phyloP scores from a whole-genome alignment of 2,797 vertebrate genomes.

The Monodelphis domestica region DNA sequence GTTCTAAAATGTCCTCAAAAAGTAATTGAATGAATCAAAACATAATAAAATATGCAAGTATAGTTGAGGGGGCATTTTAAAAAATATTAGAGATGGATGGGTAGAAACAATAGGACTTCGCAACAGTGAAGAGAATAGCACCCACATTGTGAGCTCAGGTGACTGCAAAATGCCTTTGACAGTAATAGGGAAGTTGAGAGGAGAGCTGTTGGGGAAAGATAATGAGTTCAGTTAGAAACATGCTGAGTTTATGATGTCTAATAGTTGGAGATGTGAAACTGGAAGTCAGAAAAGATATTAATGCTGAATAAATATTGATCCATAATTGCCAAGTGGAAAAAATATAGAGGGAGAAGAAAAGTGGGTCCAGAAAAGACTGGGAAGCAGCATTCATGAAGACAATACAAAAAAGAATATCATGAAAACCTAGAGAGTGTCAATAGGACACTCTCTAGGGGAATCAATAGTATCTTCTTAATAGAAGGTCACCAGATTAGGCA shows the following conservation, averaged over 20 bases:
- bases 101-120: not conserved
- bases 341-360: not conserved
- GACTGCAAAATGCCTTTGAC: not conserved
- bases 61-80: not conserved
- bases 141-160: not conserved
- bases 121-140: not conserved
- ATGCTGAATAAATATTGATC: too few species aligned
- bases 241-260: not conserved
- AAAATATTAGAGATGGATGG: not conserved
- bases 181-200: not conserved
- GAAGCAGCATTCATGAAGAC: too few species aligned
- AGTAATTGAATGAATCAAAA: too few species aligned
- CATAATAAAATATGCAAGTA: too few species aligned
- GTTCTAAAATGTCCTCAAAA: too few species aligned
- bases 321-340: not conserved
- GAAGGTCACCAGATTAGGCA: too few species aligned
- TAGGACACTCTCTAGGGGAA: too few species aligned
- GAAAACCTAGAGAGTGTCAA: not conserved
- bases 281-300: not conserved
- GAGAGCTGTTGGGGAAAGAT: not conserved
- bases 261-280: not conserved
- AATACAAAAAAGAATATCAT: not conserved
- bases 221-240: not conserved
- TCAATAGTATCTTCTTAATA: not conserved
- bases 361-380: not conserved